Conservation (phyloP, 2,113 vertebrate species). For the Limnothrissa miodon region DNA sequence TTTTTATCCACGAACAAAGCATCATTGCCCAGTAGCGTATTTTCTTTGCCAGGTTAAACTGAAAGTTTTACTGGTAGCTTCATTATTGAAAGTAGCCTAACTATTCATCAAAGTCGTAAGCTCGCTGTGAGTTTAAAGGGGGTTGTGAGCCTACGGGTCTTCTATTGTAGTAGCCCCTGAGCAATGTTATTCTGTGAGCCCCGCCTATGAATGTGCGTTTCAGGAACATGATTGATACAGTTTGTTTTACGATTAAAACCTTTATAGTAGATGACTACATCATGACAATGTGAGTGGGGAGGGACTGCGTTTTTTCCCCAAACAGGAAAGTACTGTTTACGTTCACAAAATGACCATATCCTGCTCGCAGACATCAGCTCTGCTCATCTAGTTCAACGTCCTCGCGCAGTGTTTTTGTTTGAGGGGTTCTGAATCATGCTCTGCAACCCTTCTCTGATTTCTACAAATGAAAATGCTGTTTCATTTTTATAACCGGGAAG, state of each 20-base stretch:
- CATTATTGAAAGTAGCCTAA: constrained; percentile 1
- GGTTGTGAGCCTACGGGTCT: neutral
- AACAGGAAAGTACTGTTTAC: constrained; percentile 34
- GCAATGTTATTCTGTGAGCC: neutral
- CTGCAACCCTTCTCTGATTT: neutral
- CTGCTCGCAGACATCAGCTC: constrained; percentile 13
- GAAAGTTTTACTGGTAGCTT: neutral
- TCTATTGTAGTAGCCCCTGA: neutral
- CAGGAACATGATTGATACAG: neutral
- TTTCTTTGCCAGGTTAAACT: neutral
- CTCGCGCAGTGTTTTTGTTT: neutral
- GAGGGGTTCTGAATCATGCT: neutral
- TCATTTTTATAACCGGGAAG: neutral
- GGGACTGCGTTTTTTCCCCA: neutral
- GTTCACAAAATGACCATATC: constrained; percentile 8
- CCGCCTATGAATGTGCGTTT: neutral
- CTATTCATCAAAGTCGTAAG: neutral
- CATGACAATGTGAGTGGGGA: neutral
- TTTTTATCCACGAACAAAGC: neutral
- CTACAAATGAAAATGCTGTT: neutral
- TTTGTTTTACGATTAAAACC: neutral
- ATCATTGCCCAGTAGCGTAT: neutral
- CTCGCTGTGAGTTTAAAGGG: neutral
- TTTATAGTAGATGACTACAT: neutral
- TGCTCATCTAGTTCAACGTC: neutral